Percentiles rank a stretch among this genome's conserved stretches.
These are phyloP conservation scores for Enhydra lutris DNA, from an alignment of 2,113 vertebrate species.

Conservation along the genomic window DNA sequence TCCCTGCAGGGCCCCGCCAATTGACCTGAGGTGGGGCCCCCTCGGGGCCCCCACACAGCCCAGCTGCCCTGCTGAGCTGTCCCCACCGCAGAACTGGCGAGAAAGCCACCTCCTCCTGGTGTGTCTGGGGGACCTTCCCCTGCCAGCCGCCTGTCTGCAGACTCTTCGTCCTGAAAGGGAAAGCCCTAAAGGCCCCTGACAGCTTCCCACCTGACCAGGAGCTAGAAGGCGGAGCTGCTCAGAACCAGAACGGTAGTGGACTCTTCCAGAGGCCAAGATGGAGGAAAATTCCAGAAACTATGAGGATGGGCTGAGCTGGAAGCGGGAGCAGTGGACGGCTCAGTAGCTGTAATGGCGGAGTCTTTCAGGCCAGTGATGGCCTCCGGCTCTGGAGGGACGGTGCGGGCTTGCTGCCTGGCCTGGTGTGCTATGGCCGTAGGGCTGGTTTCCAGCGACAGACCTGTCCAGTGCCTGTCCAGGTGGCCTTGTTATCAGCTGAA, in stretches of 20 bases:
- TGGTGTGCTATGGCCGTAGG: accelerated
- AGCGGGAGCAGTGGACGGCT: not conserved
- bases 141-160: not conserved
- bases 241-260: accelerated
- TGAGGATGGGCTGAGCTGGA: not conserved
- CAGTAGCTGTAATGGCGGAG: not conserved
- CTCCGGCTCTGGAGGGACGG: not conserved
- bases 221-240: not conserved
- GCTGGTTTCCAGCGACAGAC: not conserved
- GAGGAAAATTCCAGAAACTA: not conserved
- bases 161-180: not conserved
- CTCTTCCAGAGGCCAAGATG: not conserved
- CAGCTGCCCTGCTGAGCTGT: not conserved
- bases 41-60: not conserved
- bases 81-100: not conserved
- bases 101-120: not conserved
- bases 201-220: accelerated
- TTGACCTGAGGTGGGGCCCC: not conserved
- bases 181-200: no score
- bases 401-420: accelerated
- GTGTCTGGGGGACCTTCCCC: not conserved
- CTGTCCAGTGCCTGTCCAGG: not conserved
- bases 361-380: not conserved
- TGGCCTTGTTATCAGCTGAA: not conserved
- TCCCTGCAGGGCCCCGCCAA: not conserved